These are phyloP conservation scores for Aromia moschata DNA, from an alignment of 2,888 invertebrate species.

Conservation along the genomic window DNA sequence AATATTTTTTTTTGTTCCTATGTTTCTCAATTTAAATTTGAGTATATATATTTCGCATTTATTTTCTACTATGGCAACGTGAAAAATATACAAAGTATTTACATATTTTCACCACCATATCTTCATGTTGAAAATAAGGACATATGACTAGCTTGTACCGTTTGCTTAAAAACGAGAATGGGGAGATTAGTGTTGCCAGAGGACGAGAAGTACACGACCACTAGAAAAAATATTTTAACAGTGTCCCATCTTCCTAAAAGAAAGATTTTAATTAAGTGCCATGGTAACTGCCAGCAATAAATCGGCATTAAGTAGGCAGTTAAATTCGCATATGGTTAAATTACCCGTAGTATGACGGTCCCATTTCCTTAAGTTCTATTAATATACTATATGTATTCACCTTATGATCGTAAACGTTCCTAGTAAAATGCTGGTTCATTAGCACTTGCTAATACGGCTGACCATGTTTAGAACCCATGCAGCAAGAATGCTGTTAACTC, in stretches of 20 bases:
- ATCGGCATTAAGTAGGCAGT: conserved; percentile 37
- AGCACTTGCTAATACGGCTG: conserved; percentile 40
- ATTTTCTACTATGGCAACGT: too few relatives aligned
- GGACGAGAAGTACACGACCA: not conserved
- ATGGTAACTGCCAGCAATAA: conserved; percentile 35
- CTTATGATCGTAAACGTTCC: conserved; percentile 41
- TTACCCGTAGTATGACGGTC: conserved; percentile 40
- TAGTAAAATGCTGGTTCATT: conserved; percentile 42
- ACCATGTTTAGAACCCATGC: conserved; percentile 40
- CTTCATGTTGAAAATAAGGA: too few relatives aligned
- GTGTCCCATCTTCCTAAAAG: conserved; percentile 35
- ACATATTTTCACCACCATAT: too few relatives aligned
- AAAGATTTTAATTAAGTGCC: conserved; percentile 42
- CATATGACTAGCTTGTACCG: too few relatives aligned
- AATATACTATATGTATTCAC: conserved; percentile 46
- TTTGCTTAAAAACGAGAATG: too few relatives aligned
- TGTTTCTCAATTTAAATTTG: too few relatives aligned
- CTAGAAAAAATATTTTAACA: conserved; percentile 13
- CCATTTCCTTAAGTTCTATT: conserved; percentile 45
- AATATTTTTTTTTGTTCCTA: too few relatives aligned
- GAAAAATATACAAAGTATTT: too few relatives aligned
- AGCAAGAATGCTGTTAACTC: conserved; percentile 42
- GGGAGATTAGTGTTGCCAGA: too few relatives aligned
- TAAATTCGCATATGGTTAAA: conserved; percentile 40
- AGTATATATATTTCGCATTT: too few relatives aligned